Evolutionary conservation across 2,797 vertebrate species (phyloP).

Genomic region (Pangasius djambal): DNA sequence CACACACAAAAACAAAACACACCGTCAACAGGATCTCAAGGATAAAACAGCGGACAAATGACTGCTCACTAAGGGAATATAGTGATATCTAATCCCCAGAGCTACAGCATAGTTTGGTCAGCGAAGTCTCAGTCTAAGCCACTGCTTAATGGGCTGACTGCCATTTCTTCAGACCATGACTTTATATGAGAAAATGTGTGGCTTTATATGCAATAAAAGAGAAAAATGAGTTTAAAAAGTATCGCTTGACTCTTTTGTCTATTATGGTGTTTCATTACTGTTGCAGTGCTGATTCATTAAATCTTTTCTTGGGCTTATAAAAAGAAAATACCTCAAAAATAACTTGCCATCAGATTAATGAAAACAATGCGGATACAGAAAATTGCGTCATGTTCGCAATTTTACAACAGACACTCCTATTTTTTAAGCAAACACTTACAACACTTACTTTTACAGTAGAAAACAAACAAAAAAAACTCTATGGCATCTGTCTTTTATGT

Average conservation of each 20-base stretch:
- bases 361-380: not conserved
- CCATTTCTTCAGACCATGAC: not conserved
- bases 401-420: not conserved
- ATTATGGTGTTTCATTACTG: not conserved
- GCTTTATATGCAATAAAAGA: not conserved
- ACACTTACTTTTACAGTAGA: not conserved
- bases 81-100: slow-evolving; percentile 54
- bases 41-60: slow-evolving; percentile 52
- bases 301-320: not conserved
- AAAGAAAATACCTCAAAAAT: not conserved
- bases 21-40: slow-evolving; percentile 53
- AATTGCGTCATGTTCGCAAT: not conserved
- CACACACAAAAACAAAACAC: slow-evolving; percentile 49
- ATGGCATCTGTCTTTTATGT: not conserved
- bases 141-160: slow-evolving; percentile 30
- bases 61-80: slow-evolving; percentile 58
- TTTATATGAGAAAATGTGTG: not conserved
- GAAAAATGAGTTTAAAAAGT: not conserved
- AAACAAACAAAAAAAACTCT: not conserved
- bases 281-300: not conserved
- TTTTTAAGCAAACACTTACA: not conserved
- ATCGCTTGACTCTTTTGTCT: not conserved
- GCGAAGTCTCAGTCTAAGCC: slow-evolving; percentile 47
- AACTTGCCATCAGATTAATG: not conserved
- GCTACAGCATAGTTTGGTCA: slow-evolving; percentile 43